Percentiles rank a stretch among this genome's conserved stretches.
Conservation (phyloP, 2,888 invertebrate species). For the Nymphalis c-album region DNA sequence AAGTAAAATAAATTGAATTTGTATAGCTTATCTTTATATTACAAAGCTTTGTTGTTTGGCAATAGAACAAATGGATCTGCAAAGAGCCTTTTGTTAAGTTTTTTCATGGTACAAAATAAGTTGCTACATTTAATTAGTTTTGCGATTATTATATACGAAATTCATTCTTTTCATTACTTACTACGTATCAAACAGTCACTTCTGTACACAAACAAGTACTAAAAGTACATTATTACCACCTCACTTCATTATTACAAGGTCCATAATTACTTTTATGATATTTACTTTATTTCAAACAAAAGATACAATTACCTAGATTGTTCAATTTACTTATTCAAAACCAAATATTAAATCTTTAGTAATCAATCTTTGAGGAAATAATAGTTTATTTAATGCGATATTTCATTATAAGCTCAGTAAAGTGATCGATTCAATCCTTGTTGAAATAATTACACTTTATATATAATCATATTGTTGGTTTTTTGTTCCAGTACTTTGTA, state of each 20-base stretch:
- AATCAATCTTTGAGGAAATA: background rate
- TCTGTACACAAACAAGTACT: background rate
- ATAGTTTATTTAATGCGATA: background rate
- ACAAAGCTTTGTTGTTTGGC: too few relatives aligned
- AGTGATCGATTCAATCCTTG: constrained; percentile 7
- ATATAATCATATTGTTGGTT: background rate
- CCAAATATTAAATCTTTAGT: background rate
- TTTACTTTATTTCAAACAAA: background rate
- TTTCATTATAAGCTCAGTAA: background rate
- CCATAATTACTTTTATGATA: background rate
- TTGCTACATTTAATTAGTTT: too few relatives aligned
- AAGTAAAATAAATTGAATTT: too few relatives aligned
- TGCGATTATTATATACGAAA: too few relatives aligned
- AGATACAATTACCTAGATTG: background rate
- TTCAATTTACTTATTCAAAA: background rate
- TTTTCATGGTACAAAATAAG: too few relatives aligned
- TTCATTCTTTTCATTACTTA: too few relatives aligned
- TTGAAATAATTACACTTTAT: constrained; percentile 2
- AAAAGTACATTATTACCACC: background rate
- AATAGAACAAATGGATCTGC: too few relatives aligned
- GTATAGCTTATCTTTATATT: too few relatives aligned
- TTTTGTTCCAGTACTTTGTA: background rate
- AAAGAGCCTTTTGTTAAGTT: too few relatives aligned
- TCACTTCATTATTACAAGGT: background rate
- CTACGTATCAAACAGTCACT: too few relatives aligned